Evolutionary conservation across 2,113 vertebrate genomes (phyloP), one percentile per base, ranked within the genome.

Genomic region (Cardinalis cardinalis): DNA sequence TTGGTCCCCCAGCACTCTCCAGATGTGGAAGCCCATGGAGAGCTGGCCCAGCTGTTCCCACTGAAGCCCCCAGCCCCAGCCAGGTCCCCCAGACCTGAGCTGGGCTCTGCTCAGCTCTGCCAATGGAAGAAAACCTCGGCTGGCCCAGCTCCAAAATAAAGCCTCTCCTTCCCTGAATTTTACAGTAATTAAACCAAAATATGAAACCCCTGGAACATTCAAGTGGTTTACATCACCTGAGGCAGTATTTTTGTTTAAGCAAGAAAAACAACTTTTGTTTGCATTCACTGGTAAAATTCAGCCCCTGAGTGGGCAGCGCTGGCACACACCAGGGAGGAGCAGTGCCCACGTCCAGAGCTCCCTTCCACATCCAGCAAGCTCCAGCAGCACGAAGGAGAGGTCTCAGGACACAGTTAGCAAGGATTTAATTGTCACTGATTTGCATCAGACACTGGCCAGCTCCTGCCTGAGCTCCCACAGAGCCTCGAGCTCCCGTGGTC

Each of bases 261-360:
- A 61, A 46, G 59, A 82, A 64, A 56, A 79, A 6, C 5, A 55
- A 19, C 18, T 77, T 59, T 20, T 44, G 59, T 18, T 44, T 73
- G 48, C 12, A 28, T n/a, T 71, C 56, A 3, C 7, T 18, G 53
- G 34, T 8, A n/a, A 55, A 64, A 71, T 6, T 19, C n/a, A 48
- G 34, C 4, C 34, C 34, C 19, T 6, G 14, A 24, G 17, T 0
- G 36, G 75, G 34, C 46, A 38, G 15, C 0, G 26, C 14, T 19
- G 18, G 70, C 78, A n/a, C 9, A 1, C 4, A 2, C 49, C 6
- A 2, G 3, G 51, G 63, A 87, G 70, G 61, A 10, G 18, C 43
- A 6, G 32, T 5, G 63, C 71, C 87, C 4, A 7, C 25, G 2
- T 3, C 34, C 58, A 13, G 71, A 18, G 8, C 88, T 80, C 75